phyloP scores from a whole-genome alignment of 2,888 invertebrate genomes.

The Andrena haemorrhoa region DNA sequence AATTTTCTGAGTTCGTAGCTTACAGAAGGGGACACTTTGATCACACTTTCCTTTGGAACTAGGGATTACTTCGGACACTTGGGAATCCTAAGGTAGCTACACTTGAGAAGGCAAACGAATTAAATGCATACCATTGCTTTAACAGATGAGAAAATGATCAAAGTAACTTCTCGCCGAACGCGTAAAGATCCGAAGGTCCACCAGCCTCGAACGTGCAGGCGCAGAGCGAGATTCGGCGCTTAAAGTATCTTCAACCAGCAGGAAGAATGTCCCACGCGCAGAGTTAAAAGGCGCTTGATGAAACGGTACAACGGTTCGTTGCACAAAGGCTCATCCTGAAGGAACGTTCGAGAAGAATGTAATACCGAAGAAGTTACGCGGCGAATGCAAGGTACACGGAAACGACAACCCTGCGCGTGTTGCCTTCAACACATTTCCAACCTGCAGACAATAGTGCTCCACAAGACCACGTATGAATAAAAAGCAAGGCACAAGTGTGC shows the following conservation, averaged over 20 bases:
- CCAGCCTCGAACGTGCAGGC: neutral
- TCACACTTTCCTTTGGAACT: neutral
- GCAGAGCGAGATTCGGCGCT: conserved; percentile 31
- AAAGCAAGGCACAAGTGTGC: neutral
- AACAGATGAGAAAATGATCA: neutral
- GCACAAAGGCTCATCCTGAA: conserved; percentile 43
- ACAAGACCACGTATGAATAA: neutral
- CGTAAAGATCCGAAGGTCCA: conserved; percentile 4
- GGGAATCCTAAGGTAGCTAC: too few species aligned
- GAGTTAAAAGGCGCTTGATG: conserved; percentile 45
- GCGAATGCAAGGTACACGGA: conserved; percentile 16
- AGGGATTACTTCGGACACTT: neutral
- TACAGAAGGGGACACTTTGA: neutral
- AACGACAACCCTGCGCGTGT: neutral
- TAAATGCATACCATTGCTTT: neutral
- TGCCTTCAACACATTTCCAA: conserved; percentile 1
- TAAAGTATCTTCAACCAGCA: conserved; percentile 26
- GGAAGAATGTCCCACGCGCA: conserved; percentile 17
- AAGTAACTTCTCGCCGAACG: conserved; percentile 12
- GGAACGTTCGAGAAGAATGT: conserved; percentile 11
- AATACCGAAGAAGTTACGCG: conserved; percentile 20
- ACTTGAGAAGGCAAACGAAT: too few species aligned
- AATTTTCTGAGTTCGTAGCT: neutral
- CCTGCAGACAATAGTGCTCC: neutral
- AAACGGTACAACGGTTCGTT: conserved; percentile 32